These are phyloP conservation scores for Aleiodes leptofemur DNA, from an alignment of 2,888 invertebrate genomes.

Conservation along the genomic window DNA sequence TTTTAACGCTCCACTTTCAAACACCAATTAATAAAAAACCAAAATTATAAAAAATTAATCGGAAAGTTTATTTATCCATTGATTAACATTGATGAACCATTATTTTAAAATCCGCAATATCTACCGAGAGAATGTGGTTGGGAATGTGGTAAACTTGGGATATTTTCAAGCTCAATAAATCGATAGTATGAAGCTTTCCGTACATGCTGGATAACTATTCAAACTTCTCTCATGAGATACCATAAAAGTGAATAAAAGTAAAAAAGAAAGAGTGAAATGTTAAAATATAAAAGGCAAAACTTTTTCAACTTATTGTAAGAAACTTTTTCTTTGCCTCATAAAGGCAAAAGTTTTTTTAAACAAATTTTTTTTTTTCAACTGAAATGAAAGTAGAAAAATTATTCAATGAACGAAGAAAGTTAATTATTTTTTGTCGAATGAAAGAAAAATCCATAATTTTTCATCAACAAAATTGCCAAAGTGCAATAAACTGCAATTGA, in stretches of 20 bases:
- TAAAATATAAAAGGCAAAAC: constrained; percentile 4
- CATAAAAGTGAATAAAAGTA: not conserved
- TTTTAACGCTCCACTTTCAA: no score
- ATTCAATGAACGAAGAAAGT: not conserved
- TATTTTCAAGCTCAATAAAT: constrained; percentile 23
- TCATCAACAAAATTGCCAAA: no score
- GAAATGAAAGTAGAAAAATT: not conserved
- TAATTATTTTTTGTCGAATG: not conserved
- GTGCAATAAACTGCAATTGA: no score
- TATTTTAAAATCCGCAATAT: no score
- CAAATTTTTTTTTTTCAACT: no score
- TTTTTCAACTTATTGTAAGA: not conserved
- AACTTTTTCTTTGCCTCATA: not conserved
- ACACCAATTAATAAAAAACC: no score
- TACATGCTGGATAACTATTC: constrained; percentile 11
- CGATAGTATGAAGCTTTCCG: constrained; percentile 11
- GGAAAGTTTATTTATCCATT: no score
- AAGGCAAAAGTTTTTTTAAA: no score
- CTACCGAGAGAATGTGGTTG: no score
- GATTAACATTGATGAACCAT: no score
- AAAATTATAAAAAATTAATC: no score
- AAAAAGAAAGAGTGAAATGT: not conserved
- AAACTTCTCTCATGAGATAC: not conserved
- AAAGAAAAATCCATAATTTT: not conserved
- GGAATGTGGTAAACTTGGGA: no score